phyloP scores from a whole-genome alignment of 1,140 invertebrate species.

The Macrobrachium rosenbergii region DNA sequence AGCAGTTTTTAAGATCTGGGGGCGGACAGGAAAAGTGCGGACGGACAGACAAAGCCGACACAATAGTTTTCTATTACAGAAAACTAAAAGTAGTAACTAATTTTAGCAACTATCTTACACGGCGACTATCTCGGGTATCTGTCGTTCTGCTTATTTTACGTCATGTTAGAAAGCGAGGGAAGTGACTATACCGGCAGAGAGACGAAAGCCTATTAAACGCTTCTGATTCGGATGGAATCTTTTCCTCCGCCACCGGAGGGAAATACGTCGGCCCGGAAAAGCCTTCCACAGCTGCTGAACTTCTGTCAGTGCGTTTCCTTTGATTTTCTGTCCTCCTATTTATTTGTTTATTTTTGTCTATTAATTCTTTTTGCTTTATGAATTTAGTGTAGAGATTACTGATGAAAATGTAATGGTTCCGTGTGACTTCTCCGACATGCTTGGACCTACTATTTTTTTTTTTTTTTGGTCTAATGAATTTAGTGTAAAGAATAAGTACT shows the following conservation, averaged over 20 bases:
- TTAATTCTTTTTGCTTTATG: background rate
- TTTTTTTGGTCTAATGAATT: too few relatives aligned
- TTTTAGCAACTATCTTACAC: too few relatives aligned
- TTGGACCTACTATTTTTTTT: background rate
- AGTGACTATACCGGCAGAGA: background rate
- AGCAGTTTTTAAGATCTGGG: too few relatives aligned
- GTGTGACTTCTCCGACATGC: background rate
- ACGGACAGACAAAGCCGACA: too few relatives aligned
- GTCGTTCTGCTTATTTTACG: too few relatives aligned
- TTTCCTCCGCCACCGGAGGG: background rate
- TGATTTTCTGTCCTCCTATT: background rate
- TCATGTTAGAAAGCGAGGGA: background rate
- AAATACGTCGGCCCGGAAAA: background rate
- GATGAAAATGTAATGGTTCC: background rate
- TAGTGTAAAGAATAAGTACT: too few relatives aligned
- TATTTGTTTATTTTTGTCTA: slow-evolving; percentile 11
- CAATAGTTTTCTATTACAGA: too few relatives aligned
- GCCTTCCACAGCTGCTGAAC: too few relatives aligned
- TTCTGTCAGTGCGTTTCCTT: background rate
- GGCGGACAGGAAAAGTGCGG: too few relatives aligned
- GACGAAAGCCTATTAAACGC: background rate
- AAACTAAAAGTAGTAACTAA: too few relatives aligned
- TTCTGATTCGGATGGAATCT: background rate
- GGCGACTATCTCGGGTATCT: too few relatives aligned
- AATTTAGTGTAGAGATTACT: background rate